Base-by-base conservation (phyloP, 1,140 invertebrate genomes). In the Danaus plexippus region DNA sequence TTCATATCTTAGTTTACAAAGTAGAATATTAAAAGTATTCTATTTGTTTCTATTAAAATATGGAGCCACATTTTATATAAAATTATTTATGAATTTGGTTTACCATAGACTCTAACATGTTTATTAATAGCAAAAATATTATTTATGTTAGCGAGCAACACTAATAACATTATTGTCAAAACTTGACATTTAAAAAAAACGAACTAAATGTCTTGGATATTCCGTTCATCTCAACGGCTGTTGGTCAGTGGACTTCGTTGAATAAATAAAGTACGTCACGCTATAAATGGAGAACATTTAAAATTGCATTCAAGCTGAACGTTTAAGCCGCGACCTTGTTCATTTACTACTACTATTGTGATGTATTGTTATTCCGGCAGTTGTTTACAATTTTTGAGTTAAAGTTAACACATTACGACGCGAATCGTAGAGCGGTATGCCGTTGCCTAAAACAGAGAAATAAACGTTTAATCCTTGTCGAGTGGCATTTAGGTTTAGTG, bases 371-470 rank as follows among this genome's bases (percentile, higher is more conserved):
- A 79, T 66, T 61, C 77, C 75, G 76, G 78, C 77, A 70, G 69
- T 79, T 83, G 77, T 83, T 85, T 85, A 77, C 77, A 71, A 73
- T 61, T 69, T 72, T 69, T 32, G 22, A 32, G 22, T 32, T 74
- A 66, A 66, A 61, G 56, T 61, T 63, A 59, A 56, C 57, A 52
- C 62, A 66, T 62, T 71, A 50, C 49, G 57, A 49, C 66, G 46
- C 45, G 53, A 64, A 41, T 59, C 52, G 43, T 59, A 55, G 51
- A 65, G 64, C 65, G 66, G 64, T 64, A 51, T 63, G 57, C 56
- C 52, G 47, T 59, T 64, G 59, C 48, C 52, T 59, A 48, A 65
- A 61, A 63, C 45, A 55, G 43, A 67, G 46, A 47, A 71, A 71
- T 69, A 75, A 71, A 67, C 69, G 51, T 60, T 56, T 65, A 64